phyloP scores from a whole-genome alignment of 2,113 vertebrate genomes.

The Oreamnos americanus region DNA sequence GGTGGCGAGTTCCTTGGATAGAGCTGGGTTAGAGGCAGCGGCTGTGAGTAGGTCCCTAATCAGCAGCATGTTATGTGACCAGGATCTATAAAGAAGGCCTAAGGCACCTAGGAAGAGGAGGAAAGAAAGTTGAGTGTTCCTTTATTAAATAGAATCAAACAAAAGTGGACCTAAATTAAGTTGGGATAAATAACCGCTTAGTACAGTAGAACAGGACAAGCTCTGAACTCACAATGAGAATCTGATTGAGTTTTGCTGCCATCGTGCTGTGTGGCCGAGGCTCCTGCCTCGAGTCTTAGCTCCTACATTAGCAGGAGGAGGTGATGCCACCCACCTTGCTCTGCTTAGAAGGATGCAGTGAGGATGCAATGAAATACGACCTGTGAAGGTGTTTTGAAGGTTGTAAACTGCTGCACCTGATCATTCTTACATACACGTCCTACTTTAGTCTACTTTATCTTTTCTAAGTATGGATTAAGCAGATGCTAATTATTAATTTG shows the following conservation, averaged over 20 bases:
- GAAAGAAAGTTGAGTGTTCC: conserved; percentile 53
- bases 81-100: conserved; percentile 52
- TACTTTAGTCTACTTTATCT: background rate
- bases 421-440: background rate
- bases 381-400: background rate
- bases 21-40: background rate
- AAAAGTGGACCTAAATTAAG: conserved; percentile 59
- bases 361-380: background rate
- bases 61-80: background rate
- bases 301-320: background rate
- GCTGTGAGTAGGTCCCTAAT: background rate
- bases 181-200: conserved; percentile 41
- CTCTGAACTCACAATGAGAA: background rate
- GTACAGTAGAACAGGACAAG: background rate
- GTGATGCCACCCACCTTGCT: background rate
- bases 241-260: background rate
- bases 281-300: background rate
- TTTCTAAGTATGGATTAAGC: background rate
- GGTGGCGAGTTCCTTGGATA: background rate
- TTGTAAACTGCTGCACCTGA: background rate
- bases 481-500: background rate
- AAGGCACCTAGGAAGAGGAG: background rate
- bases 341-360: background rate
- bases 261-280: background rate
- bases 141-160: conserved; percentile 63